Evolutionary conservation across 2,113 vertebrate species (phyloP), one percentile per base, ranked within the genome.

Genomic region (Oryzias melastigma): DNA sequence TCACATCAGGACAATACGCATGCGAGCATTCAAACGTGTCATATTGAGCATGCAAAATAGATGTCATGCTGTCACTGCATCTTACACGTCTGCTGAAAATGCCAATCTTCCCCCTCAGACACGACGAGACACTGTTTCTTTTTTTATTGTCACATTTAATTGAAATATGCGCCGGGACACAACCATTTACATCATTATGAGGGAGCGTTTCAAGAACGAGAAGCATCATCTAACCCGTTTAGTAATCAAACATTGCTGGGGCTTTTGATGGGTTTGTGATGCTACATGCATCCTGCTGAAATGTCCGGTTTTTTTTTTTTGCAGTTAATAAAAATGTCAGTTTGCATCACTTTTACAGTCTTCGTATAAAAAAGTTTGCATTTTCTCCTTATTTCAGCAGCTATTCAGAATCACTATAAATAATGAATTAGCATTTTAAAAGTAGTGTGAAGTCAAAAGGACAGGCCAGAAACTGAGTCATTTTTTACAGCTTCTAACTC

Each of bases 1-100:
- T 81, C 75, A 73, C 84, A 85, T 82, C 74, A 73, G 72, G 77
- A 73, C 72, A 80, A 55, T 82, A 85, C 80, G 71, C 79, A 84
- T 27, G 68, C 68, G 68, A 75, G 79, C 74, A 76, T 73, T 77
- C 80, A 85, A 63, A 83, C 70, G 63, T 85, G 80, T 86, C 85
- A 76, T 84, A 84, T 80, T 82, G 74, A 82, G 74, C 78, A 80
- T 79, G 80, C 80, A 85, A 84, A 89, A 69, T 87, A 87, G 80
- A 86, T 85, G 82, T 83, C 81, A 75, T 60, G 82, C 83, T 82
- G 77, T 87, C 83, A 75, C 63, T 61, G 67, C 77, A 72, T 71
- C 53, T 71, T 63, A 65, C 77, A 84, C 84, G 80, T 85, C 84
- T 78, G 80, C 60, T 86, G 70, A 73, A 77, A 66, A 46, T 84